Conservation (phyloP, 2,888 invertebrate genomes). For the Ichneumon xanthorius region DNA sequence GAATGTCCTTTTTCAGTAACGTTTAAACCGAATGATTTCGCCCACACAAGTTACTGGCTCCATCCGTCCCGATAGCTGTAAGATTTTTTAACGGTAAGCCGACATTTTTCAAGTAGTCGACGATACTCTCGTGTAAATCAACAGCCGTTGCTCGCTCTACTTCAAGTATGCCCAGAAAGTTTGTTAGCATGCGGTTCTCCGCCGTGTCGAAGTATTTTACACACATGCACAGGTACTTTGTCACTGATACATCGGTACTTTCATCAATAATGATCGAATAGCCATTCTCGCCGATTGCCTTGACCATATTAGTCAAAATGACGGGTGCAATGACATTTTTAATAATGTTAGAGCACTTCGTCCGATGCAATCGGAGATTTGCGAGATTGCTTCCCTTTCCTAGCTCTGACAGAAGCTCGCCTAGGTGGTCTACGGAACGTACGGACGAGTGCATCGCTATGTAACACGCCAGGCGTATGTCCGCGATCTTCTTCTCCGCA, state of each 20-base stretch:
- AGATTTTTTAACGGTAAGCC: conserved; percentile 64
- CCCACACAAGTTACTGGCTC: conserved; percentile 70
- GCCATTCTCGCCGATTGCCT: conserved; percentile 59
- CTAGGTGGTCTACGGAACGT: conserved; percentile 63
- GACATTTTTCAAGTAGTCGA: conserved; percentile 21
- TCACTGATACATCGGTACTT: conserved; percentile 67
- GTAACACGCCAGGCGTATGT: conserved; percentile 57
- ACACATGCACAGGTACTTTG: conserved; percentile 66
- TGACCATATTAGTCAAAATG: conserved; percentile 58
- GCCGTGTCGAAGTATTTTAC: conserved; percentile 65
- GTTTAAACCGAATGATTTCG: conserved; percentile 28
- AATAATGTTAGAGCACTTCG: conserved; percentile 68
- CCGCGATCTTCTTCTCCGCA: conserved; percentile 45
- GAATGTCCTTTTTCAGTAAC: conserved; percentile 65
- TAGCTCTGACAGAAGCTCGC: conserved; percentile 58
- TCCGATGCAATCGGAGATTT: conserved; percentile 64
- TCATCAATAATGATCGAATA: conserved; percentile 69
- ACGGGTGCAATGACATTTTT: conserved; percentile 65
- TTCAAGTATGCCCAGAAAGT: conserved; percentile 68
- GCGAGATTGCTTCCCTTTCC: conserved; percentile 52
- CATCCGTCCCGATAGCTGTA: conserved; percentile 71
- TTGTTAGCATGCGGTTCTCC: conserved; percentile 54
- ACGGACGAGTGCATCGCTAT: conserved; percentile 59
- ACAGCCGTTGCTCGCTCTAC: conserved; percentile 51
- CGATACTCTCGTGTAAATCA: conserved; percentile 14